These are phyloP conservation scores for Siniperca scherzeri DNA, from an alignment of 2,797 vertebrate genomes.

Conservation along the genomic window DNA sequence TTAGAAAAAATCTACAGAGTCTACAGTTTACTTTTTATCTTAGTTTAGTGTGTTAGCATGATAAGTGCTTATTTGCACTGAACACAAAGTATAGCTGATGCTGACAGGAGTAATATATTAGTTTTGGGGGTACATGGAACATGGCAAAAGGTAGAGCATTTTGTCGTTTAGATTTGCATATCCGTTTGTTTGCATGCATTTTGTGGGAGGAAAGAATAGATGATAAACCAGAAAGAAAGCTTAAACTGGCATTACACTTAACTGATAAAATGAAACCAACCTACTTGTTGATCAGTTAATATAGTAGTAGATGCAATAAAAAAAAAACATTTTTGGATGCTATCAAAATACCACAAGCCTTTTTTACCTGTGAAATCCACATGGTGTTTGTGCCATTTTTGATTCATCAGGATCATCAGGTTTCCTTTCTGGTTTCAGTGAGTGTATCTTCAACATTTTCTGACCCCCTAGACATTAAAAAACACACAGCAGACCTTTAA, in stretches of 20 bases:
- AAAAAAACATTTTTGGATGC: no score
- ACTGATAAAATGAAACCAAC: neutral
- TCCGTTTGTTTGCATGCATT: neutral
- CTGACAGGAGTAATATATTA: neutral
- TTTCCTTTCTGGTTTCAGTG: constrained; percentile 7
- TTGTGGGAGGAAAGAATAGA: neutral
- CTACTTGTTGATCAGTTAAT: neutral
- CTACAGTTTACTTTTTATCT: neutral
- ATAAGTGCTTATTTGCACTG: neutral
- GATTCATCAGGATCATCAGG: constrained; percentile 27
- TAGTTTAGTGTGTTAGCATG: neutral
- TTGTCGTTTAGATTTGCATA: neutral
- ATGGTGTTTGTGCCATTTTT: constrained; percentile 57
- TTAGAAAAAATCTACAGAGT: neutral
- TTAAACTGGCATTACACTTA: no score
- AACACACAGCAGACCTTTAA: neutral
- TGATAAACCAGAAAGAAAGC: neutral
- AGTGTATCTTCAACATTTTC: neutral
- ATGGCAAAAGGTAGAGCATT: neutral
- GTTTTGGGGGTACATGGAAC: neutral
- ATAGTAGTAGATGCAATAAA: neutral
- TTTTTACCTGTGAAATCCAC: constrained; percentile 68
- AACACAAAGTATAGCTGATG: neutral
- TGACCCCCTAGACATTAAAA: neutral
- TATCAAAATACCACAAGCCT: neutral